A percentile compares a stretch with the other conserved stretches of the same genome.
Conservation (phyloP, 2,888 invertebrate species). For the Danaus chrysippus region DNA sequence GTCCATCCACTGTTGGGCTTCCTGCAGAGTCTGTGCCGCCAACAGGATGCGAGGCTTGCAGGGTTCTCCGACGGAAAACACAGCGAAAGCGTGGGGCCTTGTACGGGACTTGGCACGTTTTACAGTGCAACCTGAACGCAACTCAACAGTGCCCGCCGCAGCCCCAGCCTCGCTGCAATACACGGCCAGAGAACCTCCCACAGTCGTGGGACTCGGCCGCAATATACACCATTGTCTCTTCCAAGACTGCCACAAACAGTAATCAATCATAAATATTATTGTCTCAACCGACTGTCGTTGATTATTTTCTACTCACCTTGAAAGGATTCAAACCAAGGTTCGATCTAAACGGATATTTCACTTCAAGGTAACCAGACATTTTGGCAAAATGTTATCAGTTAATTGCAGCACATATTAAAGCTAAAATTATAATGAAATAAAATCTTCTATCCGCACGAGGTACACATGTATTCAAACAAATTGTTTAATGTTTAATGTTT, state of each 20-base stretch:
- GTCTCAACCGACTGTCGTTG: slow-evolving; percentile 31
- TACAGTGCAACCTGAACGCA: slow-evolving; percentile 80
- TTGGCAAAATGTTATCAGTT: slow-evolving; percentile 30
- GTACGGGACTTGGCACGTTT: slow-evolving; percentile 83
- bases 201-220: slow-evolving; percentile 74
- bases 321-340: slow-evolving; percentile 81
- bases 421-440: slow-evolving; percentile 19
- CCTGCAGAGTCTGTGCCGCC: slow-evolving; percentile 81
- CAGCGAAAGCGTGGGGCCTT: slow-evolving; percentile 84
- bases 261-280: slow-evolving; percentile 44
- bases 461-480: slow-evolving; percentile 39
- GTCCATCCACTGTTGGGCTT: slow-evolving; percentile 85
- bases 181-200: slow-evolving; percentile 76
- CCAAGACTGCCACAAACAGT: slow-evolving; percentile 75
- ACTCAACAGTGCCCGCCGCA: slow-evolving; percentile 69
- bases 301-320: slow-evolving; percentile 70
- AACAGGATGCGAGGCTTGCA: slow-evolving; percentile 82
- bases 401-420: slow-evolving; percentile 27
- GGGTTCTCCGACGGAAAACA: slow-evolving; percentile 78
- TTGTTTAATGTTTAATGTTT: slow-evolving; percentile 41
- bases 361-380: slow-evolving; percentile 81
- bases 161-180: slow-evolving; percentile 75
- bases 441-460: slow-evolving; percentile 25
- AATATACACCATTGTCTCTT: slow-evolving; percentile 83
- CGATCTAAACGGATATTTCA: slow-evolving; percentile 81